phyloP scores from a whole-genome alignment of 2,113 vertebrate genomes.

The Podiceps cristatus region DNA sequence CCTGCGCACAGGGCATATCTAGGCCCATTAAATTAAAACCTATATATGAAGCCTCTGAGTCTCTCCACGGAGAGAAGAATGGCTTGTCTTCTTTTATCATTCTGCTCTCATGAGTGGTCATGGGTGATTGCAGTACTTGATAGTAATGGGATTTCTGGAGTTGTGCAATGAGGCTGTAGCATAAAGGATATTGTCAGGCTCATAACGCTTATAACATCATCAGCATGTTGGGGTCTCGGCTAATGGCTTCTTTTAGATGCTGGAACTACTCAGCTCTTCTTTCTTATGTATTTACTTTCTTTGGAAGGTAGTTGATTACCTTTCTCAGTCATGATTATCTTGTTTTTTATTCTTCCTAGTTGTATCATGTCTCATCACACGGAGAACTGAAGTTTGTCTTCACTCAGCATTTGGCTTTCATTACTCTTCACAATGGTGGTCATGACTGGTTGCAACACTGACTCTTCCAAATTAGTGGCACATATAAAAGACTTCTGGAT shows the following conservation, averaged over 20 bases:
- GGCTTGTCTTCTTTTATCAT: not conserved
- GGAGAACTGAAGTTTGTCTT: not conserved
- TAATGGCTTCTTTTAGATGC: not conserved
- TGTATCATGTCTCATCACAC: not conserved
- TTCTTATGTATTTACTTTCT: not conserved
- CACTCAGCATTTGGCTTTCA: not conserved
- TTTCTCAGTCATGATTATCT: not conserved
- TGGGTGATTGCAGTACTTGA: accelerated
- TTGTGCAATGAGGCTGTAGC: not conserved
- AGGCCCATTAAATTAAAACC: not conserved
- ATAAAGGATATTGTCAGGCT: not conserved
- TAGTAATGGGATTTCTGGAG: not conserved
- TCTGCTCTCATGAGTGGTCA: not conserved
- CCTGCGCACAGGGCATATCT: not conserved
- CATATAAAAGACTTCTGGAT: not conserved
- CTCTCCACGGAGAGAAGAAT: not conserved
- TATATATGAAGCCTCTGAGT: not conserved
- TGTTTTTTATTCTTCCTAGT: not conserved
- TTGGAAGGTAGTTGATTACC: not conserved
- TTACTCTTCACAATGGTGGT: not conserved
- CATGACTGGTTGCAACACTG: not conserved
- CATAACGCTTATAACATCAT: accelerated
- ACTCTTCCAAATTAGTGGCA: not conserved
- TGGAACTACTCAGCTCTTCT: not conserved
- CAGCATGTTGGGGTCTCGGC: not conserved